Evolutionary conservation across 2,888 invertebrate genomes (phyloP).

Genomic region (Drosophila anceps): DNA sequence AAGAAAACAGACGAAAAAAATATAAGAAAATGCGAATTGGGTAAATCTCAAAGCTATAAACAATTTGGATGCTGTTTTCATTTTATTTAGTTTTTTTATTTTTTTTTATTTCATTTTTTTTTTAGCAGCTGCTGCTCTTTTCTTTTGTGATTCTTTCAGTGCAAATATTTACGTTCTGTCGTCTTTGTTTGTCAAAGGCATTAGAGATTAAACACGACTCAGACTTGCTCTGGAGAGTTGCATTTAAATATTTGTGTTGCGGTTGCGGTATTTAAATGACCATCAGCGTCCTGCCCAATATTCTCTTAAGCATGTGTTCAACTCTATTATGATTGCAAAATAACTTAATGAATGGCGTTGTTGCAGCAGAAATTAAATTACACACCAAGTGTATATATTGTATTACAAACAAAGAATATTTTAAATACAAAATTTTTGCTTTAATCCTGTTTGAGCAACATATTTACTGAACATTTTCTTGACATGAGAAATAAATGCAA

Average conservation of each 20-base stretch:
- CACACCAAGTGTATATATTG: neutral
- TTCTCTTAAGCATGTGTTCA: neutral
- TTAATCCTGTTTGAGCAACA: neutral
- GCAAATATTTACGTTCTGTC: conserved; percentile 54
- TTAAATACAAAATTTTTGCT: neutral
- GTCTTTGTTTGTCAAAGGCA: conserved; percentile 29
- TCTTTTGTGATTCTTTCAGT: conserved; percentile 26
- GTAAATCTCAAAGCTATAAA: conserved; percentile 39
- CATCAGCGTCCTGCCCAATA: neutral
- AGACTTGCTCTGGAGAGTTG: conserved; percentile 6
- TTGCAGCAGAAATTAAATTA: neutral
- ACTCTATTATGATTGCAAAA: neutral
- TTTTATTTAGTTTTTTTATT: neutral
- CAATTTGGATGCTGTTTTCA: conserved; percentile 36
- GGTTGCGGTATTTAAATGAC: neutral
- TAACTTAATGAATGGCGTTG: neutral
- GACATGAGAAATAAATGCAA: no score
- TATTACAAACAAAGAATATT: neutral
- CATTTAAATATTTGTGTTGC: conserved; percentile 23
- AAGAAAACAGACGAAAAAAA: neutral
- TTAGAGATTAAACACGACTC: conserved; percentile 10
- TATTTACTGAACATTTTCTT: no score
- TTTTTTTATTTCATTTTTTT: conserved; percentile 2
- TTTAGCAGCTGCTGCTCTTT: conserved; percentile 21
- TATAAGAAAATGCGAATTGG: conserved; percentile 34